Percentiles rank a stretch among this genome's conserved stretches.
These are phyloP conservation scores for Sebastes steindachneri DNA, from an alignment of 2,797 vertebrate genomes.

Conservation along the genomic window DNA sequence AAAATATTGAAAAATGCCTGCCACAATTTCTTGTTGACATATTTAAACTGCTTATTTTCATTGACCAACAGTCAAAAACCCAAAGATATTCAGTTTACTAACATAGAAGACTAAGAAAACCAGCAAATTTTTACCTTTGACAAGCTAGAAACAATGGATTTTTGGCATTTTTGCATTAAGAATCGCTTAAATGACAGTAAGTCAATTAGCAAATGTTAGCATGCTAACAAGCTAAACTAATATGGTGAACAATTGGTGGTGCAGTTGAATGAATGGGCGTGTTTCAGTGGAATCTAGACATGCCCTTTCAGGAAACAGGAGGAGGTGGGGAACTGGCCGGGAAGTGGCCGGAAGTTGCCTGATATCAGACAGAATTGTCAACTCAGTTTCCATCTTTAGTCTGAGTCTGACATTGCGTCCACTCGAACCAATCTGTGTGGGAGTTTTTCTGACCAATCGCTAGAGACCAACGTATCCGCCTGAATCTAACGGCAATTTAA, in stretches of 20 bases:
- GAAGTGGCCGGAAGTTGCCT: too few relatives aligned
- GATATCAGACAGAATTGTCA: too few relatives aligned
- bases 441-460: too few relatives aligned
- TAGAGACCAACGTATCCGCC: too few relatives aligned
- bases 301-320: too few relatives aligned
- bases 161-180: neutral
- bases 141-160: neutral
- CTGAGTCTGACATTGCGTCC: too few relatives aligned
- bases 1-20: neutral
- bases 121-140: neutral
- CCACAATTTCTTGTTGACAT: neutral
- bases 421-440: too few relatives aligned
- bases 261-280: too few relatives aligned
- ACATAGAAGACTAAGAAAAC: neutral
- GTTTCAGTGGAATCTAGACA: too few relatives aligned
- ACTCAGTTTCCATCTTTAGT: too few relatives aligned
- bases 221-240: neutral
- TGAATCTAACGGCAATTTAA: too few relatives aligned
- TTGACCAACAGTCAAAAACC: neutral
- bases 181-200: neutral
- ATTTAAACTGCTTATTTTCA: neutral
- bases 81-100: neutral
- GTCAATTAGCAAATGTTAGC: neutral
- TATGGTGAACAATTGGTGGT: neutral
- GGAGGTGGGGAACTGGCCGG: too few relatives aligned